These are phyloP conservation scores for Spialia ferax DNA, from an alignment of 2,888 invertebrate genomes.

Conservation along the genomic window DNA sequence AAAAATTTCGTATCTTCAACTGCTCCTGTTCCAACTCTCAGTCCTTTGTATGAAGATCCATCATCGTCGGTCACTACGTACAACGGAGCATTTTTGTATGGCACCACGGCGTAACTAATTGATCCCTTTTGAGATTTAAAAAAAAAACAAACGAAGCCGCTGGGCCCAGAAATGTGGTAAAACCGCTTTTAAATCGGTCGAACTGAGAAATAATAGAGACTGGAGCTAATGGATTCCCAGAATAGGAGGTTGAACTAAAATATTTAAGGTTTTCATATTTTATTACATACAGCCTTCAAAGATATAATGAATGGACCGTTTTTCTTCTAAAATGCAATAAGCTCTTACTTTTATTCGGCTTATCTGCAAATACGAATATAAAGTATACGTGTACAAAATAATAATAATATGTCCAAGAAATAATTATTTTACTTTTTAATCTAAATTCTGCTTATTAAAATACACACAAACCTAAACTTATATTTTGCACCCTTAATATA, in stretches of 20 bases:
- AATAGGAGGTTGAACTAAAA: constrained; percentile 16
- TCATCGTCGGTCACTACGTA: constrained; percentile 24
- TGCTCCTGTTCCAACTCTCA: constrained; percentile 15
- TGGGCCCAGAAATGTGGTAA: constrained; percentile 62
- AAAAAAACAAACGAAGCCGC: constrained; percentile 68
- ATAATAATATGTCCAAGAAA: too few relatives aligned
- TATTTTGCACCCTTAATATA: too few relatives aligned
- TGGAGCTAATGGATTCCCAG: constrained; percentile 52
- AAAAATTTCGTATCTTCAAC: constrained; percentile 6
- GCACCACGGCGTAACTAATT: constrained; percentile 77
- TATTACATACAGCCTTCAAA: background rate
- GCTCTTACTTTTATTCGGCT: too few relatives aligned
- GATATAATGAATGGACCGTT: background rate
- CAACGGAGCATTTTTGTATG: constrained; percentile 58
- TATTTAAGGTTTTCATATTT: constrained; percentile 23
- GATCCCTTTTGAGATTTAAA: constrained; percentile 70
- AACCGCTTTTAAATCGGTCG: constrained; percentile 59
- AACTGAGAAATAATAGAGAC: constrained; percentile 61
- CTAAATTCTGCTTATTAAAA: too few relatives aligned
- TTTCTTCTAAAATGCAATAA: background rate
- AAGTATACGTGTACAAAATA: too few relatives aligned
- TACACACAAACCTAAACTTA: too few relatives aligned
- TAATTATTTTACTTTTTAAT: too few relatives aligned
- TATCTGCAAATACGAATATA: too few relatives aligned
- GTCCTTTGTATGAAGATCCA: constrained; percentile 27